Conservation (phyloP, 2,113 vertebrate species). For the Silurus meridionalis region DNA sequence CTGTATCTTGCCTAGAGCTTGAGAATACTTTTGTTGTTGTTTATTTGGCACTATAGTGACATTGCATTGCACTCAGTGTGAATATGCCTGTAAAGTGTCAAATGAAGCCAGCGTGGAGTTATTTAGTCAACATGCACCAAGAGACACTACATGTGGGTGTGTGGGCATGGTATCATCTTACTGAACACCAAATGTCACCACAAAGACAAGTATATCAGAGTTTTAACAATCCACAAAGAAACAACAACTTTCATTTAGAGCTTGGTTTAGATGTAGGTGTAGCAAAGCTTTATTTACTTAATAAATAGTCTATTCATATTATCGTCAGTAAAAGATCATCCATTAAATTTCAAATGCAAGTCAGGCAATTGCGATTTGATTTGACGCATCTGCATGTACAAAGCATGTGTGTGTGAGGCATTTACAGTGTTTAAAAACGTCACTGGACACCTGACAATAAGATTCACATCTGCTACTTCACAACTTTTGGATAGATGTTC, state of each 20-base stretch:
- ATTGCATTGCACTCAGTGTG: background rate
- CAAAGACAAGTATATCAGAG: background rate
- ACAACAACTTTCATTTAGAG: background rate
- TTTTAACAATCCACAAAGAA: background rate
- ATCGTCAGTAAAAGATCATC: background rate
- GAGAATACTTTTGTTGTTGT: too few relatives aligned
- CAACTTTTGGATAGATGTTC: too few relatives aligned
- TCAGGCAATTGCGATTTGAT: background rate
- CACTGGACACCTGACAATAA: too few relatives aligned
- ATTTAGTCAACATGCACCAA: constrained; percentile 42
- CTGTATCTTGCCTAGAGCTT: background rate
- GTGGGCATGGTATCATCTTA: background rate
- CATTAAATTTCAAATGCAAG: background rate
- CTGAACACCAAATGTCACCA: background rate
- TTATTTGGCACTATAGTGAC: background rate
- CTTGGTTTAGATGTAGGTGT: background rate
- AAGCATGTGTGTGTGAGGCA: background rate
- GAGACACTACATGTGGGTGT: background rate
- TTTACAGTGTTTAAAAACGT: background rate
- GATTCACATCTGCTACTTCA: too few relatives aligned
- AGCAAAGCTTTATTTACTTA: background rate
- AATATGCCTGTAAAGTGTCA: background rate
- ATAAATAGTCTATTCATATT: background rate
- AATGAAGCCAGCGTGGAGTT: background rate
- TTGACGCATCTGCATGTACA: background rate